Conservation (phyloP, 64 coral and sea anemone genomes). For the Montipora capricornis region DNA sequence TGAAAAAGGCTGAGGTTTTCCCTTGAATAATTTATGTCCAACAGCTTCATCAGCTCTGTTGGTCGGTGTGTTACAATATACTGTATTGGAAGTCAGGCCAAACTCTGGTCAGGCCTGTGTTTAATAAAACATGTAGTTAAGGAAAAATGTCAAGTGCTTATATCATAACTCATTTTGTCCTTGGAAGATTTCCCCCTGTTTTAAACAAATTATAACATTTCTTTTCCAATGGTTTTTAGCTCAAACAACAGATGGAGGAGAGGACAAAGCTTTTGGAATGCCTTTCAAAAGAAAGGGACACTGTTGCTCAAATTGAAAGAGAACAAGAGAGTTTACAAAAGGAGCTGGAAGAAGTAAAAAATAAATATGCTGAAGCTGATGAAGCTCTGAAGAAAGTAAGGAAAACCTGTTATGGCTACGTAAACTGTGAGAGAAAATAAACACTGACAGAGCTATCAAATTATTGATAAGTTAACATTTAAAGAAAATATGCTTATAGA, state of each 20-base stretch:
- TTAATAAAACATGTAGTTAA: too few relatives aligned
- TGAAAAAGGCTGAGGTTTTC: background rate
- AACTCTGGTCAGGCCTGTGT: too few relatives aligned
- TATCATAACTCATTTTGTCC: too few relatives aligned
- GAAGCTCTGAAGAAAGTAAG: slow-evolving; percentile 66
- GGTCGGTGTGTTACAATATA: too few relatives aligned
- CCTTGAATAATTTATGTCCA: background rate
- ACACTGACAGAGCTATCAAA: background rate
- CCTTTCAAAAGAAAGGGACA: slow-evolving; percentile 82
- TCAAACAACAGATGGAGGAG: slow-evolving; percentile 73
- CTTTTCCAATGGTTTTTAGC: background rate
- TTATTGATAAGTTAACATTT: too few relatives aligned
- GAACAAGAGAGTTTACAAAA: slow-evolving; percentile 50
- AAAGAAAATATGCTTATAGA: too few relatives aligned
- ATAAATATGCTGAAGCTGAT: slow-evolving; percentile 67
- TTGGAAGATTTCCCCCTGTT: too few relatives aligned
- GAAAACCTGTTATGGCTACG: background rate
- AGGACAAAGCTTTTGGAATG: slow-evolving; percentile 68
- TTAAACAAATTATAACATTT: background rate
- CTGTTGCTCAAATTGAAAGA: slow-evolving; percentile 45
- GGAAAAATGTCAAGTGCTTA: too few relatives aligned
- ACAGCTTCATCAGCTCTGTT: too few relatives aligned
- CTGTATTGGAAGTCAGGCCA: too few relatives aligned
- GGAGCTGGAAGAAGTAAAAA: slow-evolving; percentile 75
- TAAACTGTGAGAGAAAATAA: background rate